phyloP scores from a whole-genome alignment of 2,113 vertebrate species.

The Anhinga anhinga region DNA sequence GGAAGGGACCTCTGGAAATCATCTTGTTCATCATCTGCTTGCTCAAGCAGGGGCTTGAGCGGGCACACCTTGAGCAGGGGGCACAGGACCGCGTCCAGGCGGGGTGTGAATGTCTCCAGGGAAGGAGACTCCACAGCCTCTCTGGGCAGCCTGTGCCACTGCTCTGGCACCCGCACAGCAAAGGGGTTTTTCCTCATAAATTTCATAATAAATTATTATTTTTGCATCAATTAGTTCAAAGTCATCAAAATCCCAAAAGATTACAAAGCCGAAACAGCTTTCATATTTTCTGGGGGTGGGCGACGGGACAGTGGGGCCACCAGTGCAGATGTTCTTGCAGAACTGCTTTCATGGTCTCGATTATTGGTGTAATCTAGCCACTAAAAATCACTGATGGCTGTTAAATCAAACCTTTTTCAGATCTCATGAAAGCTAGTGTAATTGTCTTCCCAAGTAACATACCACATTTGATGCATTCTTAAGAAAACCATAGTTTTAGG shows the following conservation, averaged over 20 bases:
- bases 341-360: neutral
- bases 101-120: too few relatives aligned
- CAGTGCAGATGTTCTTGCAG: neutral
- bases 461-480: neutral
- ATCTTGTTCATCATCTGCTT: too few relatives aligned
- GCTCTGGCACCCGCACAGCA: too few relatives aligned
- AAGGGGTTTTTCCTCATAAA: too few relatives aligned
- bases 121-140: too few relatives aligned
- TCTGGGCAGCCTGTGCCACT: too few relatives aligned
- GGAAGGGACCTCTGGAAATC: too few relatives aligned
- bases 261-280: neutral
- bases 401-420: neutral
- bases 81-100: too few relatives aligned
- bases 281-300: neutral
- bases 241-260: neutral
- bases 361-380: neutral
- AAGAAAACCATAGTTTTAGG: neutral
- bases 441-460: neutral
- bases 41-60: too few relatives aligned
- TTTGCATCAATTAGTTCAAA: neutral
- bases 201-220: too few relatives aligned
- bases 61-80: too few relatives aligned
- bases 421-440: neutral
- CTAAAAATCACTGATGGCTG: neutral
- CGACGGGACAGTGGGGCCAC: rapidly evolving